Conservation (phyloP, 2,797 vertebrate species). For the Phylloscopus collybita region DNA sequence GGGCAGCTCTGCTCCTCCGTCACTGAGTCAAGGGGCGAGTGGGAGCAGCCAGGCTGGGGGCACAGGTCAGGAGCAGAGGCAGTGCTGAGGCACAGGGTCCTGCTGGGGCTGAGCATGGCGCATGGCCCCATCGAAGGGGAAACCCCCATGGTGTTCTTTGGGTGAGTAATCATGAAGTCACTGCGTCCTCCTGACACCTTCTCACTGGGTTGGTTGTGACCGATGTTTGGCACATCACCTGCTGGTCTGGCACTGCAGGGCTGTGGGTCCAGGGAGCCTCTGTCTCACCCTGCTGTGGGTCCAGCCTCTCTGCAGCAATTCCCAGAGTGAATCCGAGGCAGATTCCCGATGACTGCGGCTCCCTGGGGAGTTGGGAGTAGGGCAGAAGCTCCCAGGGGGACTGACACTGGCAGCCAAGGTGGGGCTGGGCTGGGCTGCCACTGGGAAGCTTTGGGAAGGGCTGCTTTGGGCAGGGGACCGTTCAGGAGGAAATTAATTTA, state of each 20-base stretch:
- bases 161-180: fast-evolving
- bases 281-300: neutral
- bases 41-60: neutral
- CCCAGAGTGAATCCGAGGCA: fast-evolving
- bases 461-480: neutral
- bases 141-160: fast-evolving
- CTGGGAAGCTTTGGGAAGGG: neutral
- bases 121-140: fast-evolving
- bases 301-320: neutral
- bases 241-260: neutral
- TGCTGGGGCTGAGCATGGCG: neutral
- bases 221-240: fast-evolving
- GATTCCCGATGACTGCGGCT: fast-evolving
- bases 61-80: neutral
- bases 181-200: fast-evolving
- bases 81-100: fast-evolving
- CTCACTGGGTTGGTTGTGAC: fast-evolving
- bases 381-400: fast-evolving
- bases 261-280: neutral
- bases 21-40: neutral
- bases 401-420: fast-evolving
- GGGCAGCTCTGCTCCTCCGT: neutral
- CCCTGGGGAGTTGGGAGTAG: fast-evolving
- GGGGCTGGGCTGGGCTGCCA: neutral
- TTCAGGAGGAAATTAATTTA: neutral